A percentile compares a stretch with the other conserved stretches of the same genome.
These are phyloP conservation scores for Drosophila ogumai DNA, from an alignment of 1,140 invertebrate species.

Conservation along the genomic window DNA sequence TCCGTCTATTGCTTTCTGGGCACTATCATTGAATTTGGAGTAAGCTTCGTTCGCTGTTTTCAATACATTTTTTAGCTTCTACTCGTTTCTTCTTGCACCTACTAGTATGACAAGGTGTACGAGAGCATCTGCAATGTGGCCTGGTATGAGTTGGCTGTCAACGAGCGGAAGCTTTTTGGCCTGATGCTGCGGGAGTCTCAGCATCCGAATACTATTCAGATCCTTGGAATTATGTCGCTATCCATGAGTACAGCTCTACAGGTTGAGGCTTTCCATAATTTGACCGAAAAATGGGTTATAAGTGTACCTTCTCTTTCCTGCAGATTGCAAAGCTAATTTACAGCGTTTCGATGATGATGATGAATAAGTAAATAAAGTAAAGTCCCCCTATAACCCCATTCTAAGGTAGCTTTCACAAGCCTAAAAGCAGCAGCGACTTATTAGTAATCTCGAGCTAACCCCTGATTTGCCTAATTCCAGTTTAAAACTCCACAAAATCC, in stretches of 20 bases:
- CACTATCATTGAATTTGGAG: constrained; percentile 57
- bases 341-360: constrained; percentile 66
- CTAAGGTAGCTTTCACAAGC: not conserved
- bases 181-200: constrained; percentile 13
- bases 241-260: constrained; percentile 10
- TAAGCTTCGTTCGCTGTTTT: constrained; percentile 6
- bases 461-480: not conserved
- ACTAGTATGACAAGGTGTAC: constrained; percentile 57
- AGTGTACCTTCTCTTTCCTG: not conserved
- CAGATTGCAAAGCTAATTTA: constrained; percentile 73
- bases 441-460: not conserved
- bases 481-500: not conserved
- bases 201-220: constrained; percentile 5
- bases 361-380: constrained; percentile 26
- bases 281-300: not conserved
- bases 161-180: not conserved
- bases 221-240: constrained; percentile 5
- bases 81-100: not conserved
- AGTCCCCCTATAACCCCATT: not conserved
- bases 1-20: constrained; percentile 61
- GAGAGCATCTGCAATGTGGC: constrained; percentile 39
- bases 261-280: not conserved
- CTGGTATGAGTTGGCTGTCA: constrained; percentile 44
- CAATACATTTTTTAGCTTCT: too few relatives aligned
- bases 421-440: not conserved